Evolutionary conservation across 2,113 vertebrate genomes (phyloP).

Genomic region (Patagioenas fasciata): DNA sequence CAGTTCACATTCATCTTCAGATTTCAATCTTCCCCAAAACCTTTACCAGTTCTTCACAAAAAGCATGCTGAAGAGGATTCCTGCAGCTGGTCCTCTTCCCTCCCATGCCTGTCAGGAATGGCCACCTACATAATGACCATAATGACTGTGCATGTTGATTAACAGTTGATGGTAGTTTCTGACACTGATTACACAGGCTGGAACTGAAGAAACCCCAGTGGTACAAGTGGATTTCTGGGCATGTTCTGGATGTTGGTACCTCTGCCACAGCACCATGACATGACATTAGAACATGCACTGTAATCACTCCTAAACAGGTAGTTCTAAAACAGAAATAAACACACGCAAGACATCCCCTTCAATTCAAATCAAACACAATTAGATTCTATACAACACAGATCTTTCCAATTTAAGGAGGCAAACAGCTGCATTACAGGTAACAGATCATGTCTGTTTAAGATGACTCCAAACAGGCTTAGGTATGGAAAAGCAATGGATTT

Average conservation of each 20-base stretch:
- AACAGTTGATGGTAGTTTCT: conserved; percentile 10
- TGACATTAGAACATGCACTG: background rate
- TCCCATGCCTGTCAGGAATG: background rate
- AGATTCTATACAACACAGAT: background rate
- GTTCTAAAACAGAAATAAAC: background rate
- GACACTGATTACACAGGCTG: background rate
- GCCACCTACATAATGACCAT: background rate
- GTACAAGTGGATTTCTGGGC: background rate
- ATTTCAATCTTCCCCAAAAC: background rate
- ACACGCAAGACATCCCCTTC: background rate
- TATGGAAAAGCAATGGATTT: background rate
- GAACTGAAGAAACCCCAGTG: conserved; percentile 18
- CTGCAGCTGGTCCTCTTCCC: background rate
- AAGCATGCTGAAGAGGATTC: background rate
- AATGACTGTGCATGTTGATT: conserved; percentile 20
- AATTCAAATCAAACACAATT: background rate
- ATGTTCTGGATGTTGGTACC: conserved; percentile 4
- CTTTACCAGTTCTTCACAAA: background rate
- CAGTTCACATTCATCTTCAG: background rate
- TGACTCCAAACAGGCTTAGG: background rate
- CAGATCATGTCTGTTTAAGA: background rate
- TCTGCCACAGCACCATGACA: background rate
- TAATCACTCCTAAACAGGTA: background rate
- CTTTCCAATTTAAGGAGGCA: background rate
- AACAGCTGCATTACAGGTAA: background rate